A percentile compares a stretch with the other conserved stretches of the same genome.
These are phyloP conservation scores for Hypselothyrea guttata DNA, from an alignment of 2,888 invertebrate genomes.

Conservation along the genomic window DNA sequence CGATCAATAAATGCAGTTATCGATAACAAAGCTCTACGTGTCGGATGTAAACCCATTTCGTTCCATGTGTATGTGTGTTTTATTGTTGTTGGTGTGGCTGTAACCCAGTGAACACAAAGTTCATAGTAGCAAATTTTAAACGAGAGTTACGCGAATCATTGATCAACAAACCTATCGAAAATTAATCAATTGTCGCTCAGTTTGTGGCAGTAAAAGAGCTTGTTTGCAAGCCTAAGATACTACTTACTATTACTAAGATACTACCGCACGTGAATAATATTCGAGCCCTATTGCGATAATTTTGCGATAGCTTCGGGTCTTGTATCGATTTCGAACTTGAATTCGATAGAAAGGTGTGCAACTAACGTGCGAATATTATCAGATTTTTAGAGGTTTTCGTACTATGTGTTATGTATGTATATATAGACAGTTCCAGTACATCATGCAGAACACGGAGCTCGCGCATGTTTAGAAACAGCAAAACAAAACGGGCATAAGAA, in stretches of 20 bases:
- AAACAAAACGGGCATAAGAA: slow-evolving; percentile 55
- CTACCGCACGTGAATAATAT: too few species aligned
- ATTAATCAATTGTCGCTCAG: too few species aligned
- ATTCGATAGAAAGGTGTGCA: slow-evolving; percentile 37
- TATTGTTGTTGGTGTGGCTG: slow-evolving; percentile 24
- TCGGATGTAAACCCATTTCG: slow-evolving; percentile 33
- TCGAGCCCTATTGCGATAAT: too few species aligned
- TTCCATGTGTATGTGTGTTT: neutral
- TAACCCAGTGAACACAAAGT: neutral
- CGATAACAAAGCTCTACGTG: slow-evolving; percentile 31
- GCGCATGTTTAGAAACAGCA: slow-evolving; percentile 67
- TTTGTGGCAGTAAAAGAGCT: too few species aligned
- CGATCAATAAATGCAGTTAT: slow-evolving; percentile 22
- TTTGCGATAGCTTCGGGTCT: too few species aligned
- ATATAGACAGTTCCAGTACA: slow-evolving; percentile 1
- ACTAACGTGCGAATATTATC: slow-evolving; percentile 22
- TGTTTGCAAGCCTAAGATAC: too few species aligned
- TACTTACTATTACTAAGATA: too few species aligned
- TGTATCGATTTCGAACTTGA: too few species aligned
- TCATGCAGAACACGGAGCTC: slow-evolving; percentile 44
- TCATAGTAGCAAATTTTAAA: too few species aligned
- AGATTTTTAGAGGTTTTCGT: slow-evolving; percentile 15
- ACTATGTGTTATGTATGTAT: neutral
- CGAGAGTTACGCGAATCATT: too few species aligned
- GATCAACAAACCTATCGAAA: too few species aligned